Evolutionary conservation across 2,113 vertebrate species (phyloP).

Genomic region (Meriones unguiculatus): DNA sequence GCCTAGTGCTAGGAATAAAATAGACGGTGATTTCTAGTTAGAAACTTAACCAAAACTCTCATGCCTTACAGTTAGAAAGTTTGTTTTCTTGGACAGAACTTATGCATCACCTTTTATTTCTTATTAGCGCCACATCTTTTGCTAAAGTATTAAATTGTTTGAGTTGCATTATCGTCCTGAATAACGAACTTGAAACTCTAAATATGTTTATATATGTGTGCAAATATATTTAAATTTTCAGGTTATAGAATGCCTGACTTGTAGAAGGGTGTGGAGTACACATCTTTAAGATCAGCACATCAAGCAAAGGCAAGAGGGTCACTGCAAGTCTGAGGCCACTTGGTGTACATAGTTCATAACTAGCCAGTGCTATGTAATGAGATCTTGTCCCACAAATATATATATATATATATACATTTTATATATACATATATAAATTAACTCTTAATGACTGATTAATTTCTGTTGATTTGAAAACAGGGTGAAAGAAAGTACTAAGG

Average conservation of each 20-base stretch:
- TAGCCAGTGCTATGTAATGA: neutral
- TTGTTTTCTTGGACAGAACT: neutral
- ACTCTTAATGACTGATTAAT: neutral
- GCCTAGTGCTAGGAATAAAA: neutral
- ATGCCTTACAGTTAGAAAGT: neutral
- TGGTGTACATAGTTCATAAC: neutral
- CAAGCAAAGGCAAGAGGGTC: neutral
- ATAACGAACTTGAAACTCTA: neutral
- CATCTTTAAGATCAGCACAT: neutral
- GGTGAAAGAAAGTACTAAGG: neutral
- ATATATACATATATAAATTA: neutral
- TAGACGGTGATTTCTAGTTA: slow-evolving; percentile 57
- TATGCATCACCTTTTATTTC: neutral
- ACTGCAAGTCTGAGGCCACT: neutral
- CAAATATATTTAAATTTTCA: neutral
- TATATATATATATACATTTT: neutral
- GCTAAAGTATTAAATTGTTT: neutral
- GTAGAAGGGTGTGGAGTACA: neutral
- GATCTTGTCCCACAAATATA: neutral
- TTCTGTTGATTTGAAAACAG: neutral
- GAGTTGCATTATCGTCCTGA: neutral
- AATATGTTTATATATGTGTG: neutral
- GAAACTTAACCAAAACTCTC: neutral
- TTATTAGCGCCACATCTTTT: neutral
- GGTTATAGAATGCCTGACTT: neutral